phyloP scores from a whole-genome alignment of 1,140 invertebrate species.

The Pogonomyrmex californicus region DNA sequence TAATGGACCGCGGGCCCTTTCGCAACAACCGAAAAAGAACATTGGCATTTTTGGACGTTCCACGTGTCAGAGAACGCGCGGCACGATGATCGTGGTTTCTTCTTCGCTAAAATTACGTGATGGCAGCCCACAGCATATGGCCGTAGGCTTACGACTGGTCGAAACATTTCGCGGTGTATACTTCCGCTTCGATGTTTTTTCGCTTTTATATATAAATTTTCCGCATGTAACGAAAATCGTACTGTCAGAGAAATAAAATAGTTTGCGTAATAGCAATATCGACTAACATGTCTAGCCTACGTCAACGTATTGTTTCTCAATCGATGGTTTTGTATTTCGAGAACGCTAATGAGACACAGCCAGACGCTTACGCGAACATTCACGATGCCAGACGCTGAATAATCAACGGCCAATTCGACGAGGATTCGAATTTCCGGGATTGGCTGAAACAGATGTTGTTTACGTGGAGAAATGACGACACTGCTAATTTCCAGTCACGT shows the following conservation, averaged over 20 bases:
- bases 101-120: slow-evolving; percentile 44
- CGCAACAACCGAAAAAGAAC: slow-evolving; percentile 58
- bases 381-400: slow-evolving; percentile 73
- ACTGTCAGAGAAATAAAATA: background rate
- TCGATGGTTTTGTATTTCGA: slow-evolving; percentile 70
- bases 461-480: slow-evolving; percentile 37
- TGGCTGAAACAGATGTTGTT: slow-evolving; percentile 57
- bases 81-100: slow-evolving; percentile 59
- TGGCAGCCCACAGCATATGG: background rate
- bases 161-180: background rate
- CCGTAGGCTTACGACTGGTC: background rate
- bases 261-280: background rate
- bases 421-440: slow-evolving; percentile 65
- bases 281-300: slow-evolving; percentile 2
- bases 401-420: slow-evolving; percentile 69
- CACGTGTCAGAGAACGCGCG: slow-evolving; percentile 64
- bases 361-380: slow-evolving; percentile 69
- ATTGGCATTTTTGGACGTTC: slow-evolving; percentile 72
- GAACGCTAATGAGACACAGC: slow-evolving; percentile 62
- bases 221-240: background rate
- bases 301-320: slow-evolving; percentile 44
- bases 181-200: background rate
- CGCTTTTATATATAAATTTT: background rate
- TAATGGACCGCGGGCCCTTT: slow-evolving; percentile 47
- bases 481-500: slow-evolving; percentile 48